These are phyloP conservation scores for Drosophila equinoxialis DNA, from an alignment of 1,140 invertebrate species.

Conservation along the genomic window DNA sequence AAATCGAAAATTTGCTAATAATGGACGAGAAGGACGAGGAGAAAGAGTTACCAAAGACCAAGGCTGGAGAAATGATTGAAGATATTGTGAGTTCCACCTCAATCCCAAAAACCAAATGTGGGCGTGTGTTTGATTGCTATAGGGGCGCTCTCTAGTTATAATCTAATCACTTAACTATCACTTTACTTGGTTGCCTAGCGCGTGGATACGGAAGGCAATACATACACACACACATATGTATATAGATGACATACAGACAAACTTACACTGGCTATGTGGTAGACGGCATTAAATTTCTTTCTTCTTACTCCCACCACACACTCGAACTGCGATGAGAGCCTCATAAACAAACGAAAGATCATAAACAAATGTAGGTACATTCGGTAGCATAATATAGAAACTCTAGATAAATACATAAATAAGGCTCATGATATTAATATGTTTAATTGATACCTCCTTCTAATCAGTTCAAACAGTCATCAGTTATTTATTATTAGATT, in stretches of 20 bases:
- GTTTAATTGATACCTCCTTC: not conserved
- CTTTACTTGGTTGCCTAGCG: constrained; percentile 41
- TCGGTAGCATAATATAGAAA: no score
- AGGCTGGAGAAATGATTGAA: constrained; percentile 24
- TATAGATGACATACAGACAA: constrained; percentile 15
- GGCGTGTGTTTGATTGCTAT: constrained; percentile 3
- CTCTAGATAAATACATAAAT: constrained; percentile 2
- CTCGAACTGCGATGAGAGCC: no score
- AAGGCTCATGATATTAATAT: not conserved
- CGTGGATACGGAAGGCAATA: constrained; percentile 34
- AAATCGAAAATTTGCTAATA: not conserved
- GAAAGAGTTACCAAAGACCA: not conserved
- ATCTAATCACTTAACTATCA: constrained; percentile 45
- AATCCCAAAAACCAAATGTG: not conserved
- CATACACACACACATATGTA: constrained; percentile 14
- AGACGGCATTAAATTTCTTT: not conserved
- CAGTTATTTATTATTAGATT: not conserved
- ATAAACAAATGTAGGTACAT: constrained; percentile 8
- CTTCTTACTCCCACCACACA: no score
- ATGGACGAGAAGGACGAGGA: not conserved
- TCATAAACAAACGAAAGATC: constrained; percentile 10
- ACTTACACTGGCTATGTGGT: not conserved
- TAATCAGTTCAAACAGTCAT: not conserved
- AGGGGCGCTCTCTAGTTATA: constrained; percentile 20
- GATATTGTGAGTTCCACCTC: constrained; percentile 61